Evolutionary conservation across 2,797 vertebrate genomes (phyloP).

Genomic region (Gymnothorax reevesii): DNA sequence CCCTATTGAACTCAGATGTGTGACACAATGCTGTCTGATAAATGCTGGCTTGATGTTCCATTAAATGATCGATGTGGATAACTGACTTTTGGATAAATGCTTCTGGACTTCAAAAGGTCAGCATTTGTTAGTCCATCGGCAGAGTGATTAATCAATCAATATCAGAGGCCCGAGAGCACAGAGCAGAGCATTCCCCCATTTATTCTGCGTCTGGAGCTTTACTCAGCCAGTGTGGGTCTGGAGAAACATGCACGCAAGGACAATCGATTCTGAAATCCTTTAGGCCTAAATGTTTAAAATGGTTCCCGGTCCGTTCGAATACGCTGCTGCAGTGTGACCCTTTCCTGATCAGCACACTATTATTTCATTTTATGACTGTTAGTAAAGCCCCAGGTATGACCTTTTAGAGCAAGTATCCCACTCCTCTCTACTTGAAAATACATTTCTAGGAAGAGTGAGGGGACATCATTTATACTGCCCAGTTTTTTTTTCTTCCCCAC

Average conservation of each 20-base stretch:
- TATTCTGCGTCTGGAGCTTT: background rate
- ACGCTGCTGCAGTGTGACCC: slow-evolving; percentile 38
- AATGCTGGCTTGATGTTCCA: slow-evolving; percentile 89
- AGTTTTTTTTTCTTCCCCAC: slow-evolving; percentile 40
- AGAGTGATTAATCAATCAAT: slow-evolving; percentile 98
- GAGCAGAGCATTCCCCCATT: slow-evolving; percentile 10
- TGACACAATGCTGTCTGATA: slow-evolving; percentile 86
- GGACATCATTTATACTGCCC: slow-evolving; percentile 38
- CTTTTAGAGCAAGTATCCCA: slow-evolving; percentile 34
- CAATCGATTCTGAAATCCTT: slow-evolving; percentile 23
- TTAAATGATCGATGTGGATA: slow-evolving; percentile 95
- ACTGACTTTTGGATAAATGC: slow-evolving; percentile 85
- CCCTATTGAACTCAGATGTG: slow-evolving; percentile 75
- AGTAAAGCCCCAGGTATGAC: background rate
- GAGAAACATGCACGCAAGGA: background rate
- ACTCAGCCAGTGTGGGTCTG: background rate
- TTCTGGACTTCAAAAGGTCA: slow-evolving; percentile 87
- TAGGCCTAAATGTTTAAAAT: slow-evolving; percentile 14
- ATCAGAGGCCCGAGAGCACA: slow-evolving; percentile 75
- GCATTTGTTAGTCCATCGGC: slow-evolving; percentile 97
- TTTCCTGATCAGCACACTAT: slow-evolving; percentile 30
- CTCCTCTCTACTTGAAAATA: slow-evolving; percentile 29
- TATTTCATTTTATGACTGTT: slow-evolving; percentile 37
- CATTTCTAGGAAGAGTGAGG: slow-evolving; percentile 27
- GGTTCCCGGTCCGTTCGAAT: slow-evolving; percentile 42